A percentile compares a stretch with the other conserved stretches of the same genome.
Conservation (phyloP, 30 jellyfish, hydroid and myxozoan species). For the Aurelia sp. region DNA sequence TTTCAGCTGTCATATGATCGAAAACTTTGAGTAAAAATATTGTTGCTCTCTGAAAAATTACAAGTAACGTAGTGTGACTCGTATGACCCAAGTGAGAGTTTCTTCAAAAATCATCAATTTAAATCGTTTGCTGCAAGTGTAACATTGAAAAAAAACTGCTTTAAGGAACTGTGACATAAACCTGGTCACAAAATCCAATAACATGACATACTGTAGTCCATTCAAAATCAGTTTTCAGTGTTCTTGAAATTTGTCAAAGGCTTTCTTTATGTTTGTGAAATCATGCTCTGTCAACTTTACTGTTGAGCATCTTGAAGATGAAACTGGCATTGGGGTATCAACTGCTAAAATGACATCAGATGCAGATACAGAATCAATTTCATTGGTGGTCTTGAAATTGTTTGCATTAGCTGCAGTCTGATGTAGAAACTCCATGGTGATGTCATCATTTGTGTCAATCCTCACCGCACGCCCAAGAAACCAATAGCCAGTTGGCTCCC, state of each 20-base stretch:
- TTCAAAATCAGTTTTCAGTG: not conserved
- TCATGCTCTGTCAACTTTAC: conserved; percentile 68
- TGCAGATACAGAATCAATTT: conserved; percentile 33
- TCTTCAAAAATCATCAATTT: not conserved
- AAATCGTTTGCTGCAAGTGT: not conserved
- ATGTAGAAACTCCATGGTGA: conserved; percentile 6
- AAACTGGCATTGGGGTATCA: conserved; percentile 44
- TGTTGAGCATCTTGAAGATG: conserved; percentile 66
- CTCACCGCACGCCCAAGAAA: too few species aligned
- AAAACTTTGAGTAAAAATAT: not conserved
- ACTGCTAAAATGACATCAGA: conserved; percentile 38
- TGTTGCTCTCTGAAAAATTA: not conserved
- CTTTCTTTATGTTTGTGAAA: conserved; percentile 26
- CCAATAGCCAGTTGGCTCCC: too few species aligned
- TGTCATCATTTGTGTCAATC: not conserved
- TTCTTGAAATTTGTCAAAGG: conserved; percentile 8
- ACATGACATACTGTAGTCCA: not conserved
- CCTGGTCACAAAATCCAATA: not conserved
- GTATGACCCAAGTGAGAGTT: not conserved
- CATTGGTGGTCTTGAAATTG: conserved; percentile 30
- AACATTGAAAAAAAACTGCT: not conserved
- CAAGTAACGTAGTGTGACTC: not conserved
- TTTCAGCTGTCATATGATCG: not conserved
- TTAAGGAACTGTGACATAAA: not conserved
- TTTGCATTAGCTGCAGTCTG: conserved; percentile 32